Evolutionary conservation across 2,888 invertebrate genomes (phyloP).

Genomic region (Calliphora vomitoria): DNA sequence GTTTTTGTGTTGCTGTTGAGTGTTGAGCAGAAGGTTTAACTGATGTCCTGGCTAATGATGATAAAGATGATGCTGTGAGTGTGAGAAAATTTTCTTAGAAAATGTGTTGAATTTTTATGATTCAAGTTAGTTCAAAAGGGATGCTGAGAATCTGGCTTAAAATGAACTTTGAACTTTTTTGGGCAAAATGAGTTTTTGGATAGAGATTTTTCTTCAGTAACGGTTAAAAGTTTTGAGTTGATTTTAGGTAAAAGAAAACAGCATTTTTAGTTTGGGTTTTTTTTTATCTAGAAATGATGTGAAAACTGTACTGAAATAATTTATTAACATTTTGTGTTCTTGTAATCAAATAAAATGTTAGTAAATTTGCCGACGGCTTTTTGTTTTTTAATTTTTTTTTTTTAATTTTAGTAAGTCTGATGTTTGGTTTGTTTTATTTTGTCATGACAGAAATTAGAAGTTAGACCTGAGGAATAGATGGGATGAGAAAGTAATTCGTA

Average conservation of each 20-base stretch:
- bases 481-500: too few relatives aligned
- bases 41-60: constrained; percentile 67
- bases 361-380: constrained; percentile 50
- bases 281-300: not conserved
- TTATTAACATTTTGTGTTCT: not conserved
- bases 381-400: not conserved
- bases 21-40: constrained; percentile 25
- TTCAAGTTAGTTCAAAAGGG: not conserved
- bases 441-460: too few relatives aligned
- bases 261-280: not conserved
- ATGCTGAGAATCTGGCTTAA: constrained; percentile 20
- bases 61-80: constrained; percentile 38
- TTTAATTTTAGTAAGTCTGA: too few relatives aligned
- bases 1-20: constrained; percentile 65
- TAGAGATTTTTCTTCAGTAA: constrained; percentile 19
- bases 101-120: constrained; percentile 16
- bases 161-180: constrained; percentile 49
- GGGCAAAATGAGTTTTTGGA: not conserved
- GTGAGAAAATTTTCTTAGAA: constrained; percentile 63
- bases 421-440: too few relatives aligned
- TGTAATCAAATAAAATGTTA: not conserved
- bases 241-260: not conserved
- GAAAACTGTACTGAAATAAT: not conserved
- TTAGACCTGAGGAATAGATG: too few relatives aligned
- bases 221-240: not conserved